Base-by-base conservation (phyloP, 2,888 invertebrate species). In the Hirtodrosophila histrioides region DNA sequence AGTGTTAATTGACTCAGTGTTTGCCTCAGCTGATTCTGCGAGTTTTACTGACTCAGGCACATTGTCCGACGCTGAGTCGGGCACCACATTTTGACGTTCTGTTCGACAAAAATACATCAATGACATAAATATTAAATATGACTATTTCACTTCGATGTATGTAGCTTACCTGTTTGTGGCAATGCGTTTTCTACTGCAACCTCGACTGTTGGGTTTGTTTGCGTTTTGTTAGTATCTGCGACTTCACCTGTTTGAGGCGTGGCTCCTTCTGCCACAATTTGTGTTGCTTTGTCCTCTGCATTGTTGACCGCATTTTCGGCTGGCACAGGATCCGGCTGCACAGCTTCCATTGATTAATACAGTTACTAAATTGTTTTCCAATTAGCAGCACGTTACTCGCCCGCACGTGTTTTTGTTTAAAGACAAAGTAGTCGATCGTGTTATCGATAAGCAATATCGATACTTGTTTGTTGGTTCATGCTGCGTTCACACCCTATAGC, bases 371-470 rank as follows among this genome's bases (percentile, higher is more conserved):
- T 48, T 29, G 43, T 35, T 41, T 27, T 24, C n/a, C 37, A 51
- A 60, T 48, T 31, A 57, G n/a, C 44, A 51, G 23, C 66, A 71
- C 75, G 75, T 61, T 77, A 24, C 39, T 7, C 8, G 36, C 24
- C n/a, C 66, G 75, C 81, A 81, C 81, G 81, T 81, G 81, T 70
- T 74, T 46, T 58, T n/a, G 24, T 57, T 56, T 33, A n/a, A 58
- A 58, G 35, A 10, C 4, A 12, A 49, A 31, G 4, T 36, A 37
- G 23, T 43, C 61, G 44, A 6, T 31, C 11, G 6, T 24, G n/a
- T 0, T 43, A 46, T 71, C 64, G 75, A 75, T 75, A 66, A n/a
- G 2, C 24, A 24, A 4, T 7, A 41, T 54, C 31, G 41, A 17
- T 29, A 17, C 4, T 7, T 41, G 12, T 41, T 23, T n/a, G 7